Conservation (phyloP, 2,797 vertebrate genomes). For the Lacerta bilineata region DNA sequence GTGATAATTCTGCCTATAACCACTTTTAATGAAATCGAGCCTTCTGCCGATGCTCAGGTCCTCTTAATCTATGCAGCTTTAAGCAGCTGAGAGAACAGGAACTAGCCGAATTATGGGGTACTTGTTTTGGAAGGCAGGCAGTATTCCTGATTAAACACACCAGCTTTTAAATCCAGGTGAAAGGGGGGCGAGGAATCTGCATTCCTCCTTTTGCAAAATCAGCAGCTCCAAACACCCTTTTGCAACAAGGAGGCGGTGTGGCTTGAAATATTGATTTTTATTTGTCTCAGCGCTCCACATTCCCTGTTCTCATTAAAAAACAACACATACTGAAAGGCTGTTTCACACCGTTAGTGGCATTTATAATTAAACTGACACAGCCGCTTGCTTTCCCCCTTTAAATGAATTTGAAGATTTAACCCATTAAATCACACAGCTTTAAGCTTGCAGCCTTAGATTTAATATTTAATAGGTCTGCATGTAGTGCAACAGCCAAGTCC, state of each 20-base stretch:
- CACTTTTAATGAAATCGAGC: not conserved
- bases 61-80: not conserved
- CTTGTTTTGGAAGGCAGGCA: not conserved
- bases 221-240: not conserved
- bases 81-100: not conserved
- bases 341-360: not conserved
- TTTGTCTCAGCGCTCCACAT: not conserved
- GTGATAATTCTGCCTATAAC: not conserved
- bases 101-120: not conserved
- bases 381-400: no score
- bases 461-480: no score
- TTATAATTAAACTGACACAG: not conserved
- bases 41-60: not conserved
- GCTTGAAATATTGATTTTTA: not conserved
- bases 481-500: no score
- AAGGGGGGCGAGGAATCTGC: not conserved
- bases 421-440: not conserved
- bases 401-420: not conserved
- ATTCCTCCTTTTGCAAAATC: no score
- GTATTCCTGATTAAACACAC: not conserved
- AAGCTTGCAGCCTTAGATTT: not conserved
- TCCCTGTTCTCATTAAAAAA: not conserved
- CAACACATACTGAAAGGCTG: not conserved
- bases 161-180: not conserved
- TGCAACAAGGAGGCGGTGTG: not conserved